These are phyloP conservation scores for Xenotilapia leptura DNA, from an alignment of 2,113 vertebrate species.

Conservation along the genomic window DNA sequence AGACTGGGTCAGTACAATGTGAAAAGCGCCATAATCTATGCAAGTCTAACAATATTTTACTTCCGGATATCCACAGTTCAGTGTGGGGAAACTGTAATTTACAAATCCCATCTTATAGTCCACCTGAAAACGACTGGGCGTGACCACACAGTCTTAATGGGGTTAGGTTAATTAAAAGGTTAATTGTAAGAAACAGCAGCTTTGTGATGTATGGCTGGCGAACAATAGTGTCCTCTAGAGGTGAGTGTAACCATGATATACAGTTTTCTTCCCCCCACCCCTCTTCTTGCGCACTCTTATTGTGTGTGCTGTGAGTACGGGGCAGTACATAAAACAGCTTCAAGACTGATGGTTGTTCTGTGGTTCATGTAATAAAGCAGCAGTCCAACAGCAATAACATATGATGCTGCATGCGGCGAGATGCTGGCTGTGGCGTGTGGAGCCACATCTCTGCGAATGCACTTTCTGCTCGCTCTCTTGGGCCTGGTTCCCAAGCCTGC, in stretches of 20 bases:
- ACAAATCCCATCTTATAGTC: neutral
- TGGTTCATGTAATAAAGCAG: neutral
- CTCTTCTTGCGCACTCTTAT: neutral
- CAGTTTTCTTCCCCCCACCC: neutral
- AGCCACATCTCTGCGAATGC: neutral
- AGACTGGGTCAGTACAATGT: neutral
- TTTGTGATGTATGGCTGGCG: conserved; percentile 61
- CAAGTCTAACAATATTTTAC: neutral
- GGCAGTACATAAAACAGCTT: neutral
- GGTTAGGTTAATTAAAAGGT: conserved; percentile 53
- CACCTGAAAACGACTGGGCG: conserved; percentile 27
- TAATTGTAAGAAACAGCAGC: conserved; percentile 40
- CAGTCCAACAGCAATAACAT: neutral
- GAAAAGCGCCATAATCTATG: neutral
- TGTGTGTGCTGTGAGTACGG: neutral
- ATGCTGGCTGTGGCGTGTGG: neutral
- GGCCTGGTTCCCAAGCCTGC: neutral
- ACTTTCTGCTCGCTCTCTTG: neutral
- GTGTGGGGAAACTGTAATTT: neutral
- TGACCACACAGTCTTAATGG: conserved; percentile 29
- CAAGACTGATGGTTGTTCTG: conserved; percentile 6
- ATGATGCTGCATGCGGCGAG: neutral
- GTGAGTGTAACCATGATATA: conserved; percentile 48
- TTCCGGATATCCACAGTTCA: neutral
- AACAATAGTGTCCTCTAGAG: conserved; percentile 78